These are phyloP conservation scores for Phrynosoma platyrhinos DNA, from an alignment of 2,113 vertebrate species.

Conservation along the genomic window DNA sequence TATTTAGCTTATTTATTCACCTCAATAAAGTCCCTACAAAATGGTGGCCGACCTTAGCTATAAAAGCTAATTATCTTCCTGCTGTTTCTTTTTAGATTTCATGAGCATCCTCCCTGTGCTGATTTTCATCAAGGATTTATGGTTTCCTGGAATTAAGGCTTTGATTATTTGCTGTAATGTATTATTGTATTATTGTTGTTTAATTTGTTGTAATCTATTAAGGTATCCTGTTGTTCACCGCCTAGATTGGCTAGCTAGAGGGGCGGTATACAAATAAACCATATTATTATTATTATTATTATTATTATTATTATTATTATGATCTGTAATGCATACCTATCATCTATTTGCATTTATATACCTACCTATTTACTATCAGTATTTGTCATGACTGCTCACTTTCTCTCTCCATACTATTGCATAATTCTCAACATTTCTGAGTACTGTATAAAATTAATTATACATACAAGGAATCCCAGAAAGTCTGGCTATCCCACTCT, in stretches of 20 bases:
- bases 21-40: neutral
- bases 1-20: neutral
- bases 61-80: neutral
- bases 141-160: neutral
- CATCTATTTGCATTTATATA: neutral
- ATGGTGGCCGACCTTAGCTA: neutral
- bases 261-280: too few relatives aligned
- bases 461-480: neutral
- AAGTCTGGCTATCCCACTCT: neutral
- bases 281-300: too few relatives aligned
- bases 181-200: too few relatives aligned
- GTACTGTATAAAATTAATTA: neutral
- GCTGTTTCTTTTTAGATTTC: neutral
- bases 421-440: neutral
- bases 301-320: too few relatives aligned
- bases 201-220: too few relatives aligned
- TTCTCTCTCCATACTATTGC: neutral
- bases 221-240: too few relatives aligned
- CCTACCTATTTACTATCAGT: too few relatives aligned
- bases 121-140: neutral
- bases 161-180: too few relatives aligned
- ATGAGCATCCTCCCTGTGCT: neutral
- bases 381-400: too few relatives aligned
- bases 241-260: too few relatives aligned
- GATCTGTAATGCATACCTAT: too few relatives aligned